Base-by-base conservation (phyloP, 2,113 vertebrate genomes). In the Trogon melanurus region DNA sequence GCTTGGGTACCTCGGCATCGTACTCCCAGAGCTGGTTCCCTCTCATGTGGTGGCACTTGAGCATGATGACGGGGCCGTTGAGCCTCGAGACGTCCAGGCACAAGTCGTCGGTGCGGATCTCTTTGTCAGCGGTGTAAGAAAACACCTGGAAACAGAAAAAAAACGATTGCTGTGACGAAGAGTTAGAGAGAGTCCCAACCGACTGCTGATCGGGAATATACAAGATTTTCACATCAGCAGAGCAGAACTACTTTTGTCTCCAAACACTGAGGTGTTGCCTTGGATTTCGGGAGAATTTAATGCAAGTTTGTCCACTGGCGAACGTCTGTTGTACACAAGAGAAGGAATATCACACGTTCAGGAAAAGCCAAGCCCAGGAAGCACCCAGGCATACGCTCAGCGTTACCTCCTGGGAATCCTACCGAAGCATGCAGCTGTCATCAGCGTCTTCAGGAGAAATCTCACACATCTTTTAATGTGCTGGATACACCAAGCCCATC, bases 21-120 rank as follows among this genome's bases (percentile, higher is more conserved):
- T 99, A 99, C 79, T 99, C 99, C 97, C 99, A 99, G 96, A 99
- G 98, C 98, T 99, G 99, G 97, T 99, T 99, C 53, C 99, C 99
- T 94, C 99, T 98, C 99, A 99, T 99, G 96, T 99, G 99, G 94
- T 99, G 99, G 95, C 99, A 99, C 97, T 99, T 99, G 71, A 99
- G 97, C 99, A 99, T 99, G 79, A 98, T 97, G 19, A 99, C 98
- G 6, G 99, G 99, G 29, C 99, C 99, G 50, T 98, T 99, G 82
- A 99, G 98, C 70, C 99, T 98, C 11, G 99, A 99, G 71, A 99
- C 99, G 66, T 99, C 99, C 97, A 99, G 97, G 94, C 99, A 99
- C 90, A 99, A 97, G 88, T 99, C 99, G 26, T 99, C 99, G 4
- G 99, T 99, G 82, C 99, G 98, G 79, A 99, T 99, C 98, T 99